Base-by-base conservation (phyloP, 2,888 invertebrate genomes). In the Patella ulyssiponensis region DNA sequence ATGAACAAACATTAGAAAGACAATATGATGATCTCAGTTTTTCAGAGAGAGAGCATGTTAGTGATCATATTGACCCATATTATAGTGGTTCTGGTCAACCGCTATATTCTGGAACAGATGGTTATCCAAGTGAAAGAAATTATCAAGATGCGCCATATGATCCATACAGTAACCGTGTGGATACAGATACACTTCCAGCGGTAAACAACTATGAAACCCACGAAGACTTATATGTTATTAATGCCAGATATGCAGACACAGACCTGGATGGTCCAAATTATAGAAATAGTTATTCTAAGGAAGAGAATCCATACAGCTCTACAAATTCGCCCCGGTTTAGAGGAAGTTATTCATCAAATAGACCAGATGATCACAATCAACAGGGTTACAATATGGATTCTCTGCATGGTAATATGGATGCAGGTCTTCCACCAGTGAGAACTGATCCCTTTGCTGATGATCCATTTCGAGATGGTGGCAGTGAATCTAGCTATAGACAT, bases 391-490 rank as follows among this genome's bases (percentile, higher is more conserved):
- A 79, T 52, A 69, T 69, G n/a, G 83, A 82, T 51, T 82, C 79
- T 51, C 83, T 81, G 53, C 76, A 76, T 51, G 81, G 81, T 33
- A 82, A 81, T 9, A 77, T 76, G 12, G 82, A 84, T 52, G 14
- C 72, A 4, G 89, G 89, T 3, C 82, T 89, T 33, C 89, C 88
- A 14, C 86, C 84, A 54, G 86, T 89, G 17, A 85, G 84, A 75
- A 80, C 81, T 54, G 88, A 89, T 74, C 89, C 89, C 4, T 88
- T 88, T 83, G 88, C 88, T 9, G 87, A 88, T 74, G 88, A 88
- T 79, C 88, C 88, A 0, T 89, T 88, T 80, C 83, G 84, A 76
- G 85, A 88, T 70, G 85, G 79, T 78, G 73, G 79, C 23, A 74
- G 81, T 33, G 80, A 75, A 78, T 80, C 77, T 23, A 81, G 73